Evolutionary conservation across 2,113 vertebrate genomes (phyloP).

Genomic region (Cnemophilus loriae): DNA sequence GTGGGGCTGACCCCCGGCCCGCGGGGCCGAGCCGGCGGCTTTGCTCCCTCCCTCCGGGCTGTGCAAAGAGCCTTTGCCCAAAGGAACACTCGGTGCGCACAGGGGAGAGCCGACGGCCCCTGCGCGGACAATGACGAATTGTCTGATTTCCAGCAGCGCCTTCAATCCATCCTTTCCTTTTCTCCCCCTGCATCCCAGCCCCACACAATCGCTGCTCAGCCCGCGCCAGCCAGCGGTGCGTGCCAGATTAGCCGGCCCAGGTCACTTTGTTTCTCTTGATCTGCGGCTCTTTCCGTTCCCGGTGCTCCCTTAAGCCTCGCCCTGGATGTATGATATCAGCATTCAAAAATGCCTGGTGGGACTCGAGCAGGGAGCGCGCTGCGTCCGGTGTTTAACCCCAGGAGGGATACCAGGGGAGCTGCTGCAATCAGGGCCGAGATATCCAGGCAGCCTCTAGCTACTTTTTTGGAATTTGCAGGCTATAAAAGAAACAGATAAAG

Average conservation of each 20-base stretch:
- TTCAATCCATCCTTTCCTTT: background rate
- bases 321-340: constrained; percentile 54
- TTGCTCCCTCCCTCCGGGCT: background rate
- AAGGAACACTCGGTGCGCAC: background rate
- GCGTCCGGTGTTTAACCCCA: background rate
- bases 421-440: background rate
- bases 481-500: background rate
- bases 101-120: background rate
- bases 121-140: background rate
- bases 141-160: background rate
- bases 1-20: background rate
- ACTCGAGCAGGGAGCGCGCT: background rate
- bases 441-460: background rate
- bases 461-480: background rate
- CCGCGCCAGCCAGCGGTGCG: background rate
- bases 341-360: constrained; percentile 40
- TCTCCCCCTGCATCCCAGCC: background rate
- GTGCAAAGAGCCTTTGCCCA: background rate
- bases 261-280: constrained; percentile 35
- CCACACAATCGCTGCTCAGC: background rate
- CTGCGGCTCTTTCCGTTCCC: background rate
- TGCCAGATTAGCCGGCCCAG: background rate
- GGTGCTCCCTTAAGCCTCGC: constrained; percentile 29
- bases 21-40: background rate
- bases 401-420: background rate